Evolutionary conservation across 2,888 invertebrate genomes (phyloP).

Genomic region (Agrotis ipsilon): DNA sequence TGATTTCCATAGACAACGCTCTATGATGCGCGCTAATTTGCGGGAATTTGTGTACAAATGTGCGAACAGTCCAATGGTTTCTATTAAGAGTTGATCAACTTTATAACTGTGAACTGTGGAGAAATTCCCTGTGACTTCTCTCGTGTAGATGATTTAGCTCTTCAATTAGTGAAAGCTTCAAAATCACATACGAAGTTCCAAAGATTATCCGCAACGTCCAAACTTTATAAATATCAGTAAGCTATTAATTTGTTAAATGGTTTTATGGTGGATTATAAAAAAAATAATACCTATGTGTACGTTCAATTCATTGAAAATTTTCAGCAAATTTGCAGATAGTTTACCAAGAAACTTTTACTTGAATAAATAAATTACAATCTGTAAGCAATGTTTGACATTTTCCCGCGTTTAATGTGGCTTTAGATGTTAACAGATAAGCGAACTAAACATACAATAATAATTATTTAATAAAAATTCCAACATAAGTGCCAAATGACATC

Average conservation of each 20-base stretch:
- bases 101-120: neutral
- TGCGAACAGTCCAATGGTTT: conserved; percentile 43
- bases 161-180: too few relatives aligned
- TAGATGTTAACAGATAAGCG: conserved; percentile 43
- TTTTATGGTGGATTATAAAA: neutral
- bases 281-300: neutral
- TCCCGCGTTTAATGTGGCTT: conserved; percentile 11
- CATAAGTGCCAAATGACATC: conserved; percentile 31
- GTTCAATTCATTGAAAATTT: neutral
- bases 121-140: too few relatives aligned
- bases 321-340: neutral
- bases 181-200: too few relatives aligned
- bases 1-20: conserved; percentile 82
- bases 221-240: too few relatives aligned
- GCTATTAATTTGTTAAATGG: neutral
- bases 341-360: neutral
- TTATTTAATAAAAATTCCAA: conserved; percentile 16
- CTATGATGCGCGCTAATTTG: conserved; percentile 79
- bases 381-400: conserved; percentile 46
- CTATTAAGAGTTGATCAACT: conserved; percentile 11
- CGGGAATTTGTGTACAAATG: conserved; percentile 77
- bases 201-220: too few relatives aligned
- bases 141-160: too few relatives aligned
- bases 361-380: conserved; percentile 7
- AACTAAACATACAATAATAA: conserved; percentile 10